phyloP scores from a whole-genome alignment of 2,797 vertebrate genomes.

The Lithobates sylvaticus region DNA sequence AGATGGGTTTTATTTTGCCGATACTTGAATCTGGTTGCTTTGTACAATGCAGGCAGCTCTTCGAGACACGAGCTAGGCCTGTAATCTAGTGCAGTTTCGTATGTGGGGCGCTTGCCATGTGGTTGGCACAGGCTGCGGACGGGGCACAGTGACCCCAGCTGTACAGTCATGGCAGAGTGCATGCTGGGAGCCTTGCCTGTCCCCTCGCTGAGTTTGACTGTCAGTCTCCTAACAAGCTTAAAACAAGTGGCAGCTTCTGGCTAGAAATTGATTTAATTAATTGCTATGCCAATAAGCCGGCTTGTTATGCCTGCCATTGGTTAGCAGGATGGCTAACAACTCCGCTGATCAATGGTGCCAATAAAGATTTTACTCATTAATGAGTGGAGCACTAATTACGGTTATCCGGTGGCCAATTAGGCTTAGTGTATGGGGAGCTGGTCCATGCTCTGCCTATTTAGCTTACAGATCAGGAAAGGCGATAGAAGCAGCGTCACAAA shows the following conservation, averaged over 20 bases:
- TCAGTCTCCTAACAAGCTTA: slow-evolving; percentile 52
- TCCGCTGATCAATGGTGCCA: slow-evolving; percentile 98
- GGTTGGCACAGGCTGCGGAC: not conserved
- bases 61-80: too few species aligned
- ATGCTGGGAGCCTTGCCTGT: slow-evolving; percentile 39
- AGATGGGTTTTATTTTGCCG: too few species aligned
- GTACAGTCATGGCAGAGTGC: not conserved
- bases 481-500: not conserved
- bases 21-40: too few species aligned
- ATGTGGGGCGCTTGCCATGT: not conserved
- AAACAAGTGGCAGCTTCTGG: slow-evolving; percentile 87
- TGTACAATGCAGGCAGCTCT: too few species aligned
- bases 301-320: slow-evolving; percentile 99
- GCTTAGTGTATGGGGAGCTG: slow-evolving; percentile 80
- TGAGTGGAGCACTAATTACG: slow-evolving; percentile 99
- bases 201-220: slow-evolving; percentile 12
- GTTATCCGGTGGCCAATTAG: slow-evolving; percentile 98
- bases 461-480: slow-evolving; percentile 13
- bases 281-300: slow-evolving; percentile 99
- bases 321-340: slow-evolving; percentile 98
- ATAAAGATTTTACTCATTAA: slow-evolving; percentile 99
- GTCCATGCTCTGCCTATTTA: slow-evolving; percentile 72
- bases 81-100: too few species aligned
- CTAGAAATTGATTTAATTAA: slow-evolving; percentile 99
- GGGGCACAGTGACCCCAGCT: not conserved